A percentile compares a stretch with the other conserved stretches of the same genome.
Evolutionary conservation across 2,888 invertebrate species (phyloP).

Genomic region (Hirtodrosophila alboralis): DNA sequence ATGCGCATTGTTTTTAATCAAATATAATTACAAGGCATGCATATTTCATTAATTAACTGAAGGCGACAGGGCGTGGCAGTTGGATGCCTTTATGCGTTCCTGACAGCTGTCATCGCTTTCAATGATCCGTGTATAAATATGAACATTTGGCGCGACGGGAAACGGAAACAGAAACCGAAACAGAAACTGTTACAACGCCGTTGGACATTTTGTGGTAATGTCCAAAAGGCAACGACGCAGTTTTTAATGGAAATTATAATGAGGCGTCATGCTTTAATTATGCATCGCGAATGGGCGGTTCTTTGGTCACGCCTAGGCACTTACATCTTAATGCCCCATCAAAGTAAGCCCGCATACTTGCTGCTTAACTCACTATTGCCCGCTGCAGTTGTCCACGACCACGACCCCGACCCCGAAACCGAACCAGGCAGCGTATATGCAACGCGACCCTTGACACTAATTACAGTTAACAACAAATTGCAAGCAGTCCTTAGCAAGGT

Average conservation of each 20-base stretch:
- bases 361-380: slow-evolving; percentile 32
- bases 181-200: slow-evolving; percentile 18
- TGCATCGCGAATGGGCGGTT: slow-evolving; percentile 49
- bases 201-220: slow-evolving; percentile 28
- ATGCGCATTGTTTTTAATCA: slow-evolving; percentile 68
- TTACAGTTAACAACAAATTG: slow-evolving; percentile 48
- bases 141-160: slow-evolving; percentile 19
- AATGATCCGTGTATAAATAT: slow-evolving; percentile 20
- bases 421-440: slow-evolving; percentile 49
- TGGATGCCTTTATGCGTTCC: slow-evolving; percentile 11
- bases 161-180: slow-evolving; percentile 4
- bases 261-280: slow-evolving; percentile 73
- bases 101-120: slow-evolving; percentile 63
- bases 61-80: slow-evolving; percentile 22
- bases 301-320: slow-evolving; percentile 50
- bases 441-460: slow-evolving; percentile 72
- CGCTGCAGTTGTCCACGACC: slow-evolving; percentile 12
- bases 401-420: no score
- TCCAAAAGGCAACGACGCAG: slow-evolving; percentile 26
- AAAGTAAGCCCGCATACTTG: slow-evolving; percentile 56
- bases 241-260: slow-evolving; percentile 79
- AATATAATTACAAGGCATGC: slow-evolving; percentile 65
- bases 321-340: slow-evolving; percentile 72
- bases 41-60: slow-evolving; percentile 65
- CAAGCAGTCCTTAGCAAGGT: slow-evolving; percentile 30